Base-by-base conservation (phyloP, 2,888 invertebrate genomes). In the Leucophora obtusa region DNA sequence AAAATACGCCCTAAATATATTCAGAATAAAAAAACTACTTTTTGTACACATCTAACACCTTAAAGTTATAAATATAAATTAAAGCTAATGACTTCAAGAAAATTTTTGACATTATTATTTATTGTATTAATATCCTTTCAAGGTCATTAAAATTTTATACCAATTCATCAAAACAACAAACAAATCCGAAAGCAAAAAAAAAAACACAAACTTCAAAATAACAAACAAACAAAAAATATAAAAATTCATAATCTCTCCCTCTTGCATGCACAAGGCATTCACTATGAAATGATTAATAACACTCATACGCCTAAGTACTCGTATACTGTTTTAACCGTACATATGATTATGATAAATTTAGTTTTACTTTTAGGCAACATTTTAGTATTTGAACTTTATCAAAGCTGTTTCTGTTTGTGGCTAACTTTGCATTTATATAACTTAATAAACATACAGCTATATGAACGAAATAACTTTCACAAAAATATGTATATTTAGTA, bases 291-390 rank as follows among this genome's bases (percentile, higher is more conserved):
- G 63, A 76, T 72, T 76, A 80, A 68, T 72, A 62, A 47, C 53
- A 47, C 56, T 75, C 60, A 79, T 75, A 71, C 79, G 79, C 60
- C 70, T n/a, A n/a, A n/a, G n/a, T n/a, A n/a, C 24, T 51, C 43
- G 56, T 63, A 43, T 50, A 14, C 15, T 66, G 65, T 66, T 71
- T 6, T 58, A 54, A 10, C 71, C 33, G 50, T 54, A 50, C 66
- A 66, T 60, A 72, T 56, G 28, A 33, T 60, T 71, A 66, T 47
- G 66, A 77, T 35, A 33, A 70, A 71, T 60, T 66, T 72, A n/a
- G 21, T 62, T 47, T 47, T n/a, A 47, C 43, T 47, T 47, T 47
- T n/a, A 47, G n/a, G n/a, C 2, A 47, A 47, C 2, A 35, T 17
- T 59, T 50, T 56, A 33, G 28, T 28, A 15, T 56, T 28, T 17